Conservation (phyloP, 2,888 invertebrate species). For the Mimachlamys varia region DNA sequence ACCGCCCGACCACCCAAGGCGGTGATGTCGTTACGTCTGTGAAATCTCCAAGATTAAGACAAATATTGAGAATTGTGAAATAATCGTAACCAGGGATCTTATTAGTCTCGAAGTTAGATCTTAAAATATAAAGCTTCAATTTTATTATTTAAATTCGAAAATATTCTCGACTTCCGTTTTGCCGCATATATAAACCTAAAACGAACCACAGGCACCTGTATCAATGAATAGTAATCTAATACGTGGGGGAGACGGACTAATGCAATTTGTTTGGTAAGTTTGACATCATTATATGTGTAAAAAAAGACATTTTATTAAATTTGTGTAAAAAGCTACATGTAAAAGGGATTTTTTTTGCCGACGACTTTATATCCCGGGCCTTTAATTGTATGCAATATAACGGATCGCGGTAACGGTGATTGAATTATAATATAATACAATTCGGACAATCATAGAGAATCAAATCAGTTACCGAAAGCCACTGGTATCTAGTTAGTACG, state of each 20-base stretch:
- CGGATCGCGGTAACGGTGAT: not conserved
- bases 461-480: not conserved
- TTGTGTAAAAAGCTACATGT: not conserved
- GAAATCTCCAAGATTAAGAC: not conserved
- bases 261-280: not conserved
- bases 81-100: no score
- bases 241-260: not conserved
- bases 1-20: no score
- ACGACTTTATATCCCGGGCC: not conserved
- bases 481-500: not conserved
- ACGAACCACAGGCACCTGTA: not conserved
- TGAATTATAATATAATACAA: not conserved
- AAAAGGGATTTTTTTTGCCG: no score
- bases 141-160: not conserved
- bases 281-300: not conserved
- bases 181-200: not conserved
- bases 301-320: not conserved
- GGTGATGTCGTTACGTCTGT: no score
- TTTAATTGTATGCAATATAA: not conserved
- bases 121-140: not conserved
- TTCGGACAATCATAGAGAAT: not conserved
- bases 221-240: not conserved
- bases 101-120: not conserved
- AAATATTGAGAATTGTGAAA: not conserved
- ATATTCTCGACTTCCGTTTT: not conserved